Base-by-base conservation (phyloP, 2,113 vertebrate genomes). In the Microtus richardsoni region DNA sequence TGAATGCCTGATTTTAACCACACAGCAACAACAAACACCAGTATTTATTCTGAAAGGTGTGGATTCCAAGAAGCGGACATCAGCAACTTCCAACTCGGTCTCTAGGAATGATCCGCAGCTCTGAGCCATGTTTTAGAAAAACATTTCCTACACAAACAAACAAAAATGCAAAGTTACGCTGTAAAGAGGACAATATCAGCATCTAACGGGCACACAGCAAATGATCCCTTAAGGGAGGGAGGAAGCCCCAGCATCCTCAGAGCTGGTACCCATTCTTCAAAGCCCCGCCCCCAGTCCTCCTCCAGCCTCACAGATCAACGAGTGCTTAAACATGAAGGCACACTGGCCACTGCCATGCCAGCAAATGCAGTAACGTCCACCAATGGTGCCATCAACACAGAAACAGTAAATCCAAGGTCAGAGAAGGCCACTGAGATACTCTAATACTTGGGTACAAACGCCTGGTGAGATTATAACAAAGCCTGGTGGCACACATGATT, bases 51-150 rank as follows among this genome's bases (percentile, higher is more conserved):
- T 77, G 92, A 95, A 85, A 66, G 30, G 93, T 73, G 12, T 64
- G 92, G 91, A 60, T 68, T 89, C 52, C 79, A 82, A 44, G 68
- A 60, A 77, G 83, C 0, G 74, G 64, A 49, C 1, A 90, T 98
- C 98, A 99, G 58, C 95, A 98, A 85, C 94, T 97, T 39, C 99
- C 99, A 95, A 99, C 99, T 75, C 98, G 97, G 96, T 99, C 98
- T 98, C 99, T 98, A 91, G 99, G 99, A 98, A 99, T 99, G 97
- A 99, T 98, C 91, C 98, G 96, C 74, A 99, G 98, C 95, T 99
- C 99, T 91, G 98, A 99, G 49, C 98, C 98, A 41, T 99, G 98
- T 92, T 99, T 99, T 89, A 99, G 97, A 94, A 99, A 99, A 91
- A 99, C 98, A 93, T 99, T 99, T 98, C 99, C 99, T 99, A 96